Evolutionary conservation across 2,113 vertebrate species (phyloP), one percentile per base, ranked within the genome.

Genomic region (Tachuris rubrigastra): DNA sequence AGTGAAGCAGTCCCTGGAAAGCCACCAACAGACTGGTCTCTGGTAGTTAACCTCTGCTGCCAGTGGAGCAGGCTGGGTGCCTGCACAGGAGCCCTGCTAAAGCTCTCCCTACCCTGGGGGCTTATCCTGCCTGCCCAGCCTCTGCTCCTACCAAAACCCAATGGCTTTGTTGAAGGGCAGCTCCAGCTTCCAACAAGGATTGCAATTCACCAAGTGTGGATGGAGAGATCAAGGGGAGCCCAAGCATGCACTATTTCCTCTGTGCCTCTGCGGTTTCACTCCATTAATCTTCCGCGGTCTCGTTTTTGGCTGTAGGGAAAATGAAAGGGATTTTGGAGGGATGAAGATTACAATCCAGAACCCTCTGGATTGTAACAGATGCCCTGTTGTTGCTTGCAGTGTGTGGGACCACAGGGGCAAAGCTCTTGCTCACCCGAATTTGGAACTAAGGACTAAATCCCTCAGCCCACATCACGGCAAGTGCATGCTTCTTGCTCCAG

Each of bases 131-230:
- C 28, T 2, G 1, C 9, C 37, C 0, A 1, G 47, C 15, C 47
- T 81, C 22, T 23, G 12, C 4, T 76, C 14, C 11, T 15, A 20
- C 25, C 0, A 0, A 66, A 66, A 60, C 19, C 27, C 30, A 30
- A 22, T 4, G 5, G 30, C 16, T 52, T 31, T 46, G 24, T 44
- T 53, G 44, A 35, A 55, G 41, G 16, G 28, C 4, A 5, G 19
- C 14, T 73, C 27, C 27, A 28, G 2, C 17, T 73, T 67, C 59
- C 60, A 74, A 2, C 1, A 2, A 21, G 0, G 3, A 31, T 44
- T 1, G 1, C 2, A 2, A 17, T 6, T 2, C 3, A 2, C 47
- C 14, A 39, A 49, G 18, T 0, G 1, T 16, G 12, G 20, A 62
- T 28, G 3, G 0, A 73, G 59, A n/a, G 24, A 24, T n/a, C 7